A percentile compares a stretch with the other conserved stretches of the same genome.
These are phyloP conservation scores for Halesus radiatus DNA, from an alignment of 1,140 invertebrate genomes.

Conservation along the genomic window DNA sequence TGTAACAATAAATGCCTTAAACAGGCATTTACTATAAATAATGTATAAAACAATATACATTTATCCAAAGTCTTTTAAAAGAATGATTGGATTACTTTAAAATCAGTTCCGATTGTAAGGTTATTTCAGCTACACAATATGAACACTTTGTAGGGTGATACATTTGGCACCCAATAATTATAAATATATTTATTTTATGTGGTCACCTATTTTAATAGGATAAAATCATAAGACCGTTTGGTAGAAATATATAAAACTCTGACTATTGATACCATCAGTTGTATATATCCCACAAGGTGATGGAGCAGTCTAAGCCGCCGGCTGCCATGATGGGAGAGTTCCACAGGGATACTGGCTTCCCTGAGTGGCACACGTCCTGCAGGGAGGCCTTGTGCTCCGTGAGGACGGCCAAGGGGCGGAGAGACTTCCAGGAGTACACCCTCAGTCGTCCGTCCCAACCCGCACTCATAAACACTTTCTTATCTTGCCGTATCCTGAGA, in stretches of 20 bases:
- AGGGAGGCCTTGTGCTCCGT: conserved; percentile 78
- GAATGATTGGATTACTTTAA: conserved; percentile 18
- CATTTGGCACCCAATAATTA: not conserved
- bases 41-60: conserved; percentile 3
- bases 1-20: conserved; percentile 1
- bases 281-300: conserved; percentile 84
- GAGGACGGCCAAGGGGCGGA: conserved; percentile 81
- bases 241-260: not conserved
- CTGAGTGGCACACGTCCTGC: conserved; percentile 79
- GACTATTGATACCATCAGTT: conserved; percentile 47
- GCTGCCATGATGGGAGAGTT: conserved; percentile 81
- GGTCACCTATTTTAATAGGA: conserved; percentile 13
- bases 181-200: not conserved
- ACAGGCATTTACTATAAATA: conserved; percentile 17
- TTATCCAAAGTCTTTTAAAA: not conserved
- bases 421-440: conserved; percentile 84
- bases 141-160: not conserved
- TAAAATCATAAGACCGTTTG: conserved; percentile 37
- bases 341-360: conserved; percentile 74
- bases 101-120: conserved; percentile 26
- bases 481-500: conserved; percentile 78
- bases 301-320: conserved; percentile 77
- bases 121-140: not conserved
- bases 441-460: conserved; percentile 84
- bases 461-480: conserved; percentile 81